Conservation (phyloP, 2,797 vertebrate genomes). For the Gallinago solitaria region DNA sequence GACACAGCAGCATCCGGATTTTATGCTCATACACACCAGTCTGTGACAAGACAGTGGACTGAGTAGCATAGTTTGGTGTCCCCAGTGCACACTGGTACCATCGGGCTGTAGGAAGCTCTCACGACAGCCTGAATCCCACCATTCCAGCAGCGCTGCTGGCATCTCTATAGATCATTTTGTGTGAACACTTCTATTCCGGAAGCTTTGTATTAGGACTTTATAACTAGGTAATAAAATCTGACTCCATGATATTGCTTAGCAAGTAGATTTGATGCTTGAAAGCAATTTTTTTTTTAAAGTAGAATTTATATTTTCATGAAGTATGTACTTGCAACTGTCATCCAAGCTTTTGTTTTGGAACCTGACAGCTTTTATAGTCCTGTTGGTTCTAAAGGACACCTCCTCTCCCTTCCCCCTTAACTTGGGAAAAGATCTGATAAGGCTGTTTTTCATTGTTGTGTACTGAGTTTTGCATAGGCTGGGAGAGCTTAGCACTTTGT, state of each 20-base stretch:
- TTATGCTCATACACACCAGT: background rate
- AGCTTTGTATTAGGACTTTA: background rate
- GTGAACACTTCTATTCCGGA: background rate
- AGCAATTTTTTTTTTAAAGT: background rate
- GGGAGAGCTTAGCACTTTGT: background rate
- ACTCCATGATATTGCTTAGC: background rate
- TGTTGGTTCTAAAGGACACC: background rate
- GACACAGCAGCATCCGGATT: background rate
- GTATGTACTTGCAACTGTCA: background rate
- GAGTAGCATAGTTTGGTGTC: no score
- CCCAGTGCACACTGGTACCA: rapidly evolving
- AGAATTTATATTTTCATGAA: background rate
- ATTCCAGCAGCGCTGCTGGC: background rate
- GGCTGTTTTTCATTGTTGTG: background rate
- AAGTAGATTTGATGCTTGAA: background rate
- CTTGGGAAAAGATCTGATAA: background rate
- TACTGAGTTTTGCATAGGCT: background rate
- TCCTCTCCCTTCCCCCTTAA: background rate
- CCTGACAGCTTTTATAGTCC: background rate
- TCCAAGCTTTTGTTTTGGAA: background rate
- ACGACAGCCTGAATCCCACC: background rate
- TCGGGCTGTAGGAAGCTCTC: background rate
- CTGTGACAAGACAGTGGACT: background rate
- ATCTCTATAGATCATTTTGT: background rate
- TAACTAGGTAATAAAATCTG: background rate